A percentile compares a stretch with the other conserved stretches of the same genome.
Evolutionary conservation across 2,797 vertebrate genomes (phyloP).

Genomic region (Lutjanus campechanus): DNA sequence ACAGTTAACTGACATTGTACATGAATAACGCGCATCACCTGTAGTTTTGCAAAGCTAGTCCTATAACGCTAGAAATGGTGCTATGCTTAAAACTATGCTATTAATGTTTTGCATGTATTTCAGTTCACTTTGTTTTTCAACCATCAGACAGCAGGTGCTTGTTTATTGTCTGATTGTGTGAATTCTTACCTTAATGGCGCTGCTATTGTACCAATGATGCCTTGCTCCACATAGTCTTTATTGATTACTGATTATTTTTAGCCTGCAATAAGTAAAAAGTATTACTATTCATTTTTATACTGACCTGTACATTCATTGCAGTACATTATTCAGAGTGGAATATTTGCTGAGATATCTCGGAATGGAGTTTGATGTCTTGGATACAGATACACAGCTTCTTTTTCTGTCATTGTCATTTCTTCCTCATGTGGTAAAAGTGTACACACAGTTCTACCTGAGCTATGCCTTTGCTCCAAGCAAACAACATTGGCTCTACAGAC

Average conservation of each 20-base stretch:
- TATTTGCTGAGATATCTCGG: background rate
- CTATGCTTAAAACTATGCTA: background rate
- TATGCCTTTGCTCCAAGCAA: background rate
- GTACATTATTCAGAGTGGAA: background rate
- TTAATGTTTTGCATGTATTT: background rate
- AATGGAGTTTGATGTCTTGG: background rate
- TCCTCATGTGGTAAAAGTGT: background rate
- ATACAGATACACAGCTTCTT: background rate
- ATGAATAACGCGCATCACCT: no score
- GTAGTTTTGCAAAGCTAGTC: no score
- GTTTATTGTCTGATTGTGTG: slow-evolving; percentile 4
- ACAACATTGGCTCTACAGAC: slow-evolving; percentile 1
- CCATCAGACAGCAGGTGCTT: background rate
- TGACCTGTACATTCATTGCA: background rate
- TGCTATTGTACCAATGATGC: background rate
- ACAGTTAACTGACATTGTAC: no score
- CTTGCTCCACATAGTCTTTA: background rate
- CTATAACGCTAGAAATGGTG: no score
- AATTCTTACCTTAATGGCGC: background rate
- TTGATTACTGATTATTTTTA: background rate
- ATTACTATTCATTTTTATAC: background rate
- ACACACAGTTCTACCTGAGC: background rate
- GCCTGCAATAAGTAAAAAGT: background rate
- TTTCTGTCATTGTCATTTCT: slow-evolving; percentile 9
- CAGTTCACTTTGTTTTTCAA: background rate